Conservation (phyloP, 2,797 vertebrate species). For the Enteromius paludinosus region DNA sequence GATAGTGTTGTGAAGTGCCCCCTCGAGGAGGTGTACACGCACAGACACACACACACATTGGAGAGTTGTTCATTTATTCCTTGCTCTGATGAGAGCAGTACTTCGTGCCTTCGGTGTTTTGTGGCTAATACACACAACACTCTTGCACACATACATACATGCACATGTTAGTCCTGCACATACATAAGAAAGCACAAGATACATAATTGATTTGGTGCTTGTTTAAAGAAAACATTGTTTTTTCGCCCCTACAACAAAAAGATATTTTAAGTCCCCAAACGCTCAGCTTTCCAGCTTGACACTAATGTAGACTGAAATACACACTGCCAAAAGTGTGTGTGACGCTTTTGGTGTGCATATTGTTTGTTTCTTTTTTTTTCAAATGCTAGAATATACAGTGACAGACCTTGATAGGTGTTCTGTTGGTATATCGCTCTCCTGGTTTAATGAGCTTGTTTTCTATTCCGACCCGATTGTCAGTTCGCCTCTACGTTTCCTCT, state of each 20-base stretch:
- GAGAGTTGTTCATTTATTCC: slow-evolving; percentile 45
- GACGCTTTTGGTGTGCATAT: slow-evolving; percentile 52
- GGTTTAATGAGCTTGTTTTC: slow-evolving; percentile 82
- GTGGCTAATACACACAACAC: not conserved
- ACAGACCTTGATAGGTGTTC: slow-evolving; percentile 79
- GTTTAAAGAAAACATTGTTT: slow-evolving; percentile 27
- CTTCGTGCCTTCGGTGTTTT: slow-evolving; percentile 32
- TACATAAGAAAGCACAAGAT: slow-evolving; percentile 8
- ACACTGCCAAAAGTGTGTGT: slow-evolving; percentile 41
- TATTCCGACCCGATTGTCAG: slow-evolving; percentile 65
- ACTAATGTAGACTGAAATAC: slow-evolving; percentile 44
- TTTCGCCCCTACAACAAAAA: slow-evolving; percentile 41
- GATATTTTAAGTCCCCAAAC: slow-evolving; percentile 27
- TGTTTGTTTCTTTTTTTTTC: slow-evolving; percentile 44
- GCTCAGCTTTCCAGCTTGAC: slow-evolving; percentile 44
- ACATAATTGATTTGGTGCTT: slow-evolving; percentile 42
- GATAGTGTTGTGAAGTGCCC: slow-evolving; percentile 51
- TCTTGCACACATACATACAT: slow-evolving; percentile 7
- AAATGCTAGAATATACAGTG: slow-evolving; percentile 69
- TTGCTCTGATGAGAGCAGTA: slow-evolving; percentile 37
- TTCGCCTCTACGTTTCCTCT: slow-evolving; percentile 48
- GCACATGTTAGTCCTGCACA: not conserved
- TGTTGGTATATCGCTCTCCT: slow-evolving; percentile 78
- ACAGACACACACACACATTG: slow-evolving; percentile 33
- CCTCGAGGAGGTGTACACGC: slow-evolving; percentile 45